Percentiles rank a stretch among this genome's conserved stretches.
Conservation (phyloP, 2,113 vertebrate species). For the Psettodes erumei region DNA sequence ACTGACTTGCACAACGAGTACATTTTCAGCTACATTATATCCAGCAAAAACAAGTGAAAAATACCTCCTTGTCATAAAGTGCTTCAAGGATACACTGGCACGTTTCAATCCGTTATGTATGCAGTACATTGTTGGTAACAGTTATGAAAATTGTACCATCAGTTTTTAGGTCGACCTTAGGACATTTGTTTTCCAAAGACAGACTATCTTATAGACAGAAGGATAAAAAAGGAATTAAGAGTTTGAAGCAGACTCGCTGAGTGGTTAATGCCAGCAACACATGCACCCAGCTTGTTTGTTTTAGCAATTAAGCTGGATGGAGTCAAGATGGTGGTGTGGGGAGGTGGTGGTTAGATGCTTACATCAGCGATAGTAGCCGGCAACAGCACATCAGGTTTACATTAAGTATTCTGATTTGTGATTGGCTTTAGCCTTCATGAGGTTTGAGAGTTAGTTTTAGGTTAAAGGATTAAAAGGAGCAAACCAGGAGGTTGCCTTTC, state of each 20-base stretch:
- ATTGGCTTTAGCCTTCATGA: background rate
- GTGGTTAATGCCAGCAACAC: background rate
- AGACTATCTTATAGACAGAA: constrained; percentile 18
- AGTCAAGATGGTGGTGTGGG: constrained; percentile 1
- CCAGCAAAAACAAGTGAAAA: background rate
- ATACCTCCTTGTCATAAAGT: background rate
- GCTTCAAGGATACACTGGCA: background rate
- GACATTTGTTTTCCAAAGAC: background rate
- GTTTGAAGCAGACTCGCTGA: background rate
- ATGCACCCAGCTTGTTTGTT: background rate
- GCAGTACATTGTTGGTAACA: background rate
- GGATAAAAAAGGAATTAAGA: background rate
- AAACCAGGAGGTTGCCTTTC: background rate
- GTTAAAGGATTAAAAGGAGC: background rate
- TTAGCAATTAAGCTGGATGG: constrained; percentile 11
- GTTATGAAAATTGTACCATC: background rate
- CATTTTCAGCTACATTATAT: constrained; percentile 9
- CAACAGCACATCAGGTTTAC: constrained; percentile 24
- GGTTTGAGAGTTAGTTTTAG: constrained; percentile 3
- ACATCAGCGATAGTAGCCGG: constrained; percentile 8
- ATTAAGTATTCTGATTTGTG: constrained; percentile 21
- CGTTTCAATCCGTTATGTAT: background rate
- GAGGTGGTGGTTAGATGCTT: background rate
- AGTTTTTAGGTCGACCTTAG: constrained; percentile 4
- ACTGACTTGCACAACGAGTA: constrained; percentile 14